Evolutionary conservation across 1,140 invertebrate species (phyloP).

Genomic region (Vollenhovia emeryi): DNA sequence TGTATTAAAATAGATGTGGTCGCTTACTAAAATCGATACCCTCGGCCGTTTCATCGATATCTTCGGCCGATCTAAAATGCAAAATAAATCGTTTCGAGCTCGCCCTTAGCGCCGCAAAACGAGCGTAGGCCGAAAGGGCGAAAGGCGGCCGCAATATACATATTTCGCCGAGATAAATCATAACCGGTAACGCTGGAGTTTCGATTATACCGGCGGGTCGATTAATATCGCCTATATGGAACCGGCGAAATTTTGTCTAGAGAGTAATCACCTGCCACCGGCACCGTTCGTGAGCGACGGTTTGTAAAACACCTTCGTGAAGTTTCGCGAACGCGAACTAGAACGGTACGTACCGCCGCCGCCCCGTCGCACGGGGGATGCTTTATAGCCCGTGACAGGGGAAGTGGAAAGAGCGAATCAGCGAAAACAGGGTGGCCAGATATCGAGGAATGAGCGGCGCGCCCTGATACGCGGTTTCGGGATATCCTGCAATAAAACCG

Average conservation of each 20-base stretch:
- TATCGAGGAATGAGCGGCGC: slow-evolving; percentile 69
- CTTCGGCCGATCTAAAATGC: background rate
- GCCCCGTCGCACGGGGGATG: background rate
- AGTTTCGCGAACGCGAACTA: slow-evolving; percentile 49
- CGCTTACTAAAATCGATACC: background rate
- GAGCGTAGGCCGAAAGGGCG: background rate
- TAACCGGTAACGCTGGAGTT: slow-evolving; percentile 8
- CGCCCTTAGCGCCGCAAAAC: background rate
- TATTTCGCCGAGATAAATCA: slow-evolving; percentile 40
- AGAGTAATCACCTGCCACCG: slow-evolving; percentile 35
- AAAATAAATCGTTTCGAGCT: background rate
- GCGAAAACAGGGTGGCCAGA: slow-evolving; percentile 30
- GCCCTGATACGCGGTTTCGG: slow-evolving; percentile 54
- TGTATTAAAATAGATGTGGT: background rate
- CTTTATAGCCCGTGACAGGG: slow-evolving; percentile 36
- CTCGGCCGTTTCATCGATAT: background rate
- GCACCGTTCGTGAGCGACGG: slow-evolving; percentile 43
- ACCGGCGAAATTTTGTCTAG: slow-evolving; percentile 56
- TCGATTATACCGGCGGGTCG: slow-evolving; percentile 47
- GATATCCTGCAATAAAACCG: slow-evolving; percentile 77
- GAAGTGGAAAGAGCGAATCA: slow-evolving; percentile 36
- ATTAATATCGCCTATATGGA: slow-evolving; percentile 50
- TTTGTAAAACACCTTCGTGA: slow-evolving; percentile 52
- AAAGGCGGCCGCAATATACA: background rate
- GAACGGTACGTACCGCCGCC: slow-evolving; percentile 7